These are phyloP conservation scores for Vombatus ursinus DNA, from an alignment of 2,113 vertebrate species.

Conservation along the genomic window DNA sequence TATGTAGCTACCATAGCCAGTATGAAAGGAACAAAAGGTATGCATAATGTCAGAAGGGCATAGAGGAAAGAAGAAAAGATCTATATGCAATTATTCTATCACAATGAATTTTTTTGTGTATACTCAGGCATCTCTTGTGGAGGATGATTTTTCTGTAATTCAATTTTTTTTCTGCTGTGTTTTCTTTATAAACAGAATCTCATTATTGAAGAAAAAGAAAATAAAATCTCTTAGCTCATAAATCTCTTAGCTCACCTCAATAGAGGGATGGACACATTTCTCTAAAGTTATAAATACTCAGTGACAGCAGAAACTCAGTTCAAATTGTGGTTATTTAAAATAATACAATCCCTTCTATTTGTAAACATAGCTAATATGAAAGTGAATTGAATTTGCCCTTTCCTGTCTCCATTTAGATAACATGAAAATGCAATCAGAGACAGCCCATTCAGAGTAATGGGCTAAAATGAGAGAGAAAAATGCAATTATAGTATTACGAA, in stretches of 20 bases:
- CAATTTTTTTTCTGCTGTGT: not conserved
- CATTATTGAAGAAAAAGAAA: not conserved
- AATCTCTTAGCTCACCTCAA: not conserved
- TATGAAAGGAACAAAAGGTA: not conserved
- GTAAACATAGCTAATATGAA: not conserved
- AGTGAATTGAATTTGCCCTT: conserved; percentile 21
- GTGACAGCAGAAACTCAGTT: not conserved
- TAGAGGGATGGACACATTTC: not conserved
- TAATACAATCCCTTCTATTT: not conserved
- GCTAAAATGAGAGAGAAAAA: conserved; percentile 16
- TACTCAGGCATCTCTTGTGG: not conserved
- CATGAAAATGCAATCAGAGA: not conserved
- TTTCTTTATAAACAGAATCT: not conserved
- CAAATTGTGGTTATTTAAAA: not conserved
- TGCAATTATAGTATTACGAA: conserved; percentile 11
- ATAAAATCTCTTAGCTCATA: not conserved
- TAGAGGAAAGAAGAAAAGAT: not conserved
- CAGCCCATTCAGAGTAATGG: not conserved
- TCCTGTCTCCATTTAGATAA: not conserved
- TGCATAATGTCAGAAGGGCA: not conserved
- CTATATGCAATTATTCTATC: not conserved
- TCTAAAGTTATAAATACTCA: not conserved
- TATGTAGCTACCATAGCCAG: not conserved
- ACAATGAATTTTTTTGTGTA: not conserved
- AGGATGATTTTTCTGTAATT: conserved; percentile 10